Evolutionary conservation across 2,113 vertebrate species (phyloP).

Genomic region (Pantherophis guttatus): DNA sequence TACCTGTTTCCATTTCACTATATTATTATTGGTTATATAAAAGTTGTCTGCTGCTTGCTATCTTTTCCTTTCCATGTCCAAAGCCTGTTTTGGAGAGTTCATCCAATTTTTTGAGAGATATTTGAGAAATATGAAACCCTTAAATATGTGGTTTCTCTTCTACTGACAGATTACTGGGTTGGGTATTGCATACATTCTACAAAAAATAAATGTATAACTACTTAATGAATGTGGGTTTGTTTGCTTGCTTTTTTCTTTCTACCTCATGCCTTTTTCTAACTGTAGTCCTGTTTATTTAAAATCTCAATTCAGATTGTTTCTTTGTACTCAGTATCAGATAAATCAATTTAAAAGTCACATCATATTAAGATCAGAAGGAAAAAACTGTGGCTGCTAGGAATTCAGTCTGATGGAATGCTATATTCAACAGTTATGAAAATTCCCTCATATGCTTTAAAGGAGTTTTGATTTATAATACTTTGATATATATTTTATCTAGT

Average conservation of each 20-base stretch:
- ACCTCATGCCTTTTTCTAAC: neutral
- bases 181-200: neutral
- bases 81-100: neutral
- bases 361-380: neutral
- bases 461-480: neutral
- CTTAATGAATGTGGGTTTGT: neutral
- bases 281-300: neutral
- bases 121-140: neutral
- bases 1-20: neutral
- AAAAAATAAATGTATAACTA: neutral
- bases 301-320: neutral
- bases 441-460: neutral
- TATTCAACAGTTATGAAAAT: neutral
- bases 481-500: neutral
- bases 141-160: neutral
- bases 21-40: neutral
- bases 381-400: neutral
- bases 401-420: neutral
- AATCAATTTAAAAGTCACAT: neutral
- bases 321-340: neutral
- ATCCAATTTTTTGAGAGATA: neutral
- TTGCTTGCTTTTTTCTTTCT: neutral
- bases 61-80: neutral
- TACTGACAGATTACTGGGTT: neutral
- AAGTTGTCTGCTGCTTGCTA: neutral